Percentiles rank a stretch among this genome's conserved stretches.
phyloP scores from a whole-genome alignment of 2,797 vertebrate genomes.

The Manis javanica region DNA sequence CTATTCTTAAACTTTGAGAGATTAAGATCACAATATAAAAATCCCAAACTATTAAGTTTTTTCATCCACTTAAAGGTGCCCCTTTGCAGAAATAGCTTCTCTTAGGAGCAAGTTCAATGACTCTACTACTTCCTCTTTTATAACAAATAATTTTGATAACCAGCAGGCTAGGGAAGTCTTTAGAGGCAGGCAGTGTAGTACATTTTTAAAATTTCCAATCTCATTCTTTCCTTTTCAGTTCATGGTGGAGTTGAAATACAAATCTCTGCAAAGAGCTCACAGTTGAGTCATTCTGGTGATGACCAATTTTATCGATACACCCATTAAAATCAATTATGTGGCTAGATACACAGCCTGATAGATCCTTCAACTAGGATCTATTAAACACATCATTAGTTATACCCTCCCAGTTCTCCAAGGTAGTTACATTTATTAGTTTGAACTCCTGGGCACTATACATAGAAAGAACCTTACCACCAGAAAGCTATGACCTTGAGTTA shows the following conservation, averaged over 20 bases:
- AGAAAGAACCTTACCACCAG: background rate
- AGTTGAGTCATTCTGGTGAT: background rate
- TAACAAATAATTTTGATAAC: conserved; percentile 32
- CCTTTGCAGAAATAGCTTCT: conserved; percentile 36
- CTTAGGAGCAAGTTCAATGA: background rate
- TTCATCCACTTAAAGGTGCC: background rate
- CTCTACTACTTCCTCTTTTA: conserved; percentile 17
- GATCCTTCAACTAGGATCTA: background rate
- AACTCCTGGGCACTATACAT: background rate
- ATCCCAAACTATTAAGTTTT: conserved; percentile 19
- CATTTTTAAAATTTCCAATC: background rate
- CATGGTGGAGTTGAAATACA: background rate
- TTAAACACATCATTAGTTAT: background rate
- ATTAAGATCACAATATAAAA: conserved; percentile 29
- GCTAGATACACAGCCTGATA: background rate
- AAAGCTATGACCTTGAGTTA: background rate
- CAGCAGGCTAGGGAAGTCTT: background rate
- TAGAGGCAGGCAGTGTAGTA: background rate
- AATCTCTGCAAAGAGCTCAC: background rate
- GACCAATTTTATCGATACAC: background rate
- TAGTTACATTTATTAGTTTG: background rate
- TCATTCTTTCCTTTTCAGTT: conserved; percentile 6
- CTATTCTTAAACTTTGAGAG: background rate
- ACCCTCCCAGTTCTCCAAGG: background rate
- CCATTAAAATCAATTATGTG: background rate